Evolutionary conservation across 2,888 invertebrate species (phyloP).

Genomic region (Frankliniella intonsa): DNA sequence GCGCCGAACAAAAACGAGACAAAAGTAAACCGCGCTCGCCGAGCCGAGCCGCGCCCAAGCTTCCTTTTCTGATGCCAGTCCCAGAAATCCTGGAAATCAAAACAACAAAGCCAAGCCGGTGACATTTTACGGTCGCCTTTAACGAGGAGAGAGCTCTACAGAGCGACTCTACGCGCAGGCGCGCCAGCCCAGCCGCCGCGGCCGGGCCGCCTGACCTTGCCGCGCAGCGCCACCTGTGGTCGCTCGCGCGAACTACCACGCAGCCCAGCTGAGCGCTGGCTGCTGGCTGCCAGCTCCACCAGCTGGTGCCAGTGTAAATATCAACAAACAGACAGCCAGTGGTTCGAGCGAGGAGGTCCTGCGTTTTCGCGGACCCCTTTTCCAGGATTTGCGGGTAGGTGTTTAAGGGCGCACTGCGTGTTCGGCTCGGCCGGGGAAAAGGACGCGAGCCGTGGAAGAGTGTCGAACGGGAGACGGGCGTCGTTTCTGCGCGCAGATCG

Average conservation of each 20-base stretch:
- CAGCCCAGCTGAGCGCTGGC: conserved; percentile 13
- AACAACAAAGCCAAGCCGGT: not conserved
- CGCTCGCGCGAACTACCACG: conserved; percentile 9
- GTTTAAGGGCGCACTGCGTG: not conserved
- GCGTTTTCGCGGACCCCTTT: not conserved
- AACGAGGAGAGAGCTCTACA: not conserved
- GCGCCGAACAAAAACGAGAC: not conserved
- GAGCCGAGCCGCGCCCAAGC: not conserved
- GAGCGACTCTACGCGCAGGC: not conserved
- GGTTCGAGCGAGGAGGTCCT: not conserved
- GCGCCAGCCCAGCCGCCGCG: not conserved
- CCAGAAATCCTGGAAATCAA: not conserved
- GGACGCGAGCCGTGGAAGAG: not conserved
- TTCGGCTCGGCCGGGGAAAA: not conserved
- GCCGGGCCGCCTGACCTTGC: conserved; percentile 5
- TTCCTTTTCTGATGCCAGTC: not conserved
- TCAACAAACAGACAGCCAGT: conserved; percentile 21
- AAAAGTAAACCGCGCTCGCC: not conserved
- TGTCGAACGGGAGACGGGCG: not conserved
- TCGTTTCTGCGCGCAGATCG: not conserved
- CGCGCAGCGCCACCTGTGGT: not conserved
- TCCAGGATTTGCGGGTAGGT: not conserved
- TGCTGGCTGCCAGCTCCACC: not conserved
- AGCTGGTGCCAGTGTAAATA: conserved; percentile 22
- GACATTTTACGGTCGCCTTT: not conserved